A percentile compares a stretch with the other conserved stretches of the same genome.
phyloP scores from a whole-genome alignment of 2,888 invertebrate species.

The Ochropleura plecta region DNA sequence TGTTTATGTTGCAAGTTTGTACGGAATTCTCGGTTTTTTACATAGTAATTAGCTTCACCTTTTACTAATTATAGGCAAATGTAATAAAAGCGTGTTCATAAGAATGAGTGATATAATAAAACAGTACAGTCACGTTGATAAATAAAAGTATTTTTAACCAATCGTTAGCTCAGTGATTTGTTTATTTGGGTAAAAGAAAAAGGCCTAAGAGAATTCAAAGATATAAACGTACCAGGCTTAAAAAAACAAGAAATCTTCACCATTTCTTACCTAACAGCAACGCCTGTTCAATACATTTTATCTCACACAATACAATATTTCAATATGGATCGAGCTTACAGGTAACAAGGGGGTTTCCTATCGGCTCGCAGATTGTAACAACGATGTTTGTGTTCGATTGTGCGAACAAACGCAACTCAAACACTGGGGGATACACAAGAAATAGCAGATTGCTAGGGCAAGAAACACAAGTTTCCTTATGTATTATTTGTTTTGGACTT shows the following conservation, averaged over 20 bases:
- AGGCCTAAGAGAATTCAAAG: conserved; percentile 5
- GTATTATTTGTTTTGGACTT: conserved; percentile 43
- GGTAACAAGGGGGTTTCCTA: conserved; percentile 55
- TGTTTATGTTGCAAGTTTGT: too few species aligned
- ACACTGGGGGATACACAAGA: conserved; percentile 48
- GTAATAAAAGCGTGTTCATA: too few species aligned
- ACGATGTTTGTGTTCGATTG: conserved; percentile 58
- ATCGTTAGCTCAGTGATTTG: neutral
- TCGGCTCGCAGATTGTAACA: conserved; percentile 54
- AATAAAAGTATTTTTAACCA: neutral
- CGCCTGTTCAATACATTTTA: conserved; percentile 35
- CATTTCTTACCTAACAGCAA: conserved; percentile 10
- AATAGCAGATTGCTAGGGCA: conserved; percentile 46
- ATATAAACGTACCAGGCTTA: neutral
- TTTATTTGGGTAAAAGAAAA: neutral
- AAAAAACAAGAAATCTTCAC: conserved; percentile 1
- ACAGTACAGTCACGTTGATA: neutral
- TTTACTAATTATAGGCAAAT: too few species aligned
- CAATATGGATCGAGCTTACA: conserved; percentile 48
- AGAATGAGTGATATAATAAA: neutral
- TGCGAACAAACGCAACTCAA: conserved; percentile 48
- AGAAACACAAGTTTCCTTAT: conserved; percentile 49
- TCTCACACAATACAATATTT: conserved; percentile 54
- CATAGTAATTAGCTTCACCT: too few species aligned
- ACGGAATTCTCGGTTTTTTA: too few species aligned